A percentile compares a stretch with the other conserved stretches of the same genome.
Conservation (phyloP, 2,113 vertebrate genomes). For the Pterocles burchelli region DNA sequence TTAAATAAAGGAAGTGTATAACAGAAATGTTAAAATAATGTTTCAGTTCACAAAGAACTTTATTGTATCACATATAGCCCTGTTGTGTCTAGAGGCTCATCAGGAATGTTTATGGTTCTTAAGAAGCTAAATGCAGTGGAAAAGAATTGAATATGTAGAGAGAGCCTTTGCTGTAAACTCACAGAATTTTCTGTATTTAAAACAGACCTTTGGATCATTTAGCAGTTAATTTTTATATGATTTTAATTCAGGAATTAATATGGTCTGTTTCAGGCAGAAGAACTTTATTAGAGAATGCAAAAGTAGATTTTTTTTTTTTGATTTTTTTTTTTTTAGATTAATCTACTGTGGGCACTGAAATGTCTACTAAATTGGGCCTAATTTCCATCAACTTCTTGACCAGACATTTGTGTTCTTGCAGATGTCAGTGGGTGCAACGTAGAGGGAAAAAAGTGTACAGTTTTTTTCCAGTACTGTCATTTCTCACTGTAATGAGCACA, state of each 20-base stretch:
- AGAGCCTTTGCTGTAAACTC: background rate
- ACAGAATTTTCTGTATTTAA: background rate
- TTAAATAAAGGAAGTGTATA: background rate
- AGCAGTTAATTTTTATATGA: background rate
- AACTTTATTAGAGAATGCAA: background rate
- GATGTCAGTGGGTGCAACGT: slow-evolving; percentile 55
- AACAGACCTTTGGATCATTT: background rate
- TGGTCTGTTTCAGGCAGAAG: background rate
- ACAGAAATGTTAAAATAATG: background rate
- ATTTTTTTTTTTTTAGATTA: slow-evolving; percentile 13
- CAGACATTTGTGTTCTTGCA: slow-evolving; percentile 66
- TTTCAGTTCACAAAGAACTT: background rate
- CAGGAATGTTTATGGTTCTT: background rate
- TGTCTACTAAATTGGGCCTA: slow-evolving; percentile 58
- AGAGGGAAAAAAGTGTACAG: background rate
- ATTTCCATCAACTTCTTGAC: slow-evolving; percentile 72
- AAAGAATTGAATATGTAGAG: background rate
- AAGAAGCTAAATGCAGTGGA: background rate
- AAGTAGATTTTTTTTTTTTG: background rate
- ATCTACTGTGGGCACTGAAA: slow-evolving; percentile 5
- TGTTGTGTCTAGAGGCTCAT: background rate
- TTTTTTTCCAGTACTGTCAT: slow-evolving; percentile 74
- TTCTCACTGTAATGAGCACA: slow-evolving; percentile 80
- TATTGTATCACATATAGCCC: background rate
- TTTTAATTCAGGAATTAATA: background rate